phyloP scores from a whole-genome alignment of 2,113 vertebrate species.

The Peucedramus taeniatus region DNA sequence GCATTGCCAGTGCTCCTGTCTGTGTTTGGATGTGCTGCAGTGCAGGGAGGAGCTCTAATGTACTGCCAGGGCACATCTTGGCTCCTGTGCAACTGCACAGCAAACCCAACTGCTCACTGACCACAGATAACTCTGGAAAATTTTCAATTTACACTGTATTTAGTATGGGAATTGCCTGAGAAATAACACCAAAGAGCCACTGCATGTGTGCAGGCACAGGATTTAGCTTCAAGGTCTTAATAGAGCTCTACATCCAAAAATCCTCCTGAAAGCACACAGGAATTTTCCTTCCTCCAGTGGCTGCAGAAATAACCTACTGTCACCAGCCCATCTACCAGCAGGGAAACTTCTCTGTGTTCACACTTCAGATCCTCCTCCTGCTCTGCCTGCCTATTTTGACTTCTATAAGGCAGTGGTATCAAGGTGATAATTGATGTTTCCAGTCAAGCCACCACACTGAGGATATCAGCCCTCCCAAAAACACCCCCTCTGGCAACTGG shows the following conservation, averaged over 20 bases:
- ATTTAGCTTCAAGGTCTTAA: not conserved
- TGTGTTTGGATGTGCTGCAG: not conserved
- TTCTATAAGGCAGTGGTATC: not conserved
- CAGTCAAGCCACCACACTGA: not conserved
- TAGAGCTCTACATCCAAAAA: not conserved
- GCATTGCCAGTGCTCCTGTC: rapidly evolving
- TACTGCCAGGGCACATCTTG: not conserved
- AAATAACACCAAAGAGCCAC: not conserved
- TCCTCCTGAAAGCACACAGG: not conserved
- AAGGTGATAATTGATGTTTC: not conserved
- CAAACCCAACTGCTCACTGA: not conserved
- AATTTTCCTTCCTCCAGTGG: not conserved
- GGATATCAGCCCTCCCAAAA: not conserved
- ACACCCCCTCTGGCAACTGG: not conserved
- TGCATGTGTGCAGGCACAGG: not conserved
- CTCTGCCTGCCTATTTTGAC: not conserved
- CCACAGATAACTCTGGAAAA: not conserved
- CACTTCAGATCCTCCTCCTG: not conserved
- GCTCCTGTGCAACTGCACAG: not conserved
- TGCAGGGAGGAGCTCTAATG: not conserved
- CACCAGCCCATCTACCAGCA: not conserved
- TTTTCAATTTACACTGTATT: not conserved
- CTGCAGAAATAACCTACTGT: not conserved
- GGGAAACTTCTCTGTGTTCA: not conserved
- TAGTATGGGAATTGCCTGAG: not conserved